phyloP scores from a whole-genome alignment of 2,888 invertebrate genomes.

The Dolichomitus sp. region DNA sequence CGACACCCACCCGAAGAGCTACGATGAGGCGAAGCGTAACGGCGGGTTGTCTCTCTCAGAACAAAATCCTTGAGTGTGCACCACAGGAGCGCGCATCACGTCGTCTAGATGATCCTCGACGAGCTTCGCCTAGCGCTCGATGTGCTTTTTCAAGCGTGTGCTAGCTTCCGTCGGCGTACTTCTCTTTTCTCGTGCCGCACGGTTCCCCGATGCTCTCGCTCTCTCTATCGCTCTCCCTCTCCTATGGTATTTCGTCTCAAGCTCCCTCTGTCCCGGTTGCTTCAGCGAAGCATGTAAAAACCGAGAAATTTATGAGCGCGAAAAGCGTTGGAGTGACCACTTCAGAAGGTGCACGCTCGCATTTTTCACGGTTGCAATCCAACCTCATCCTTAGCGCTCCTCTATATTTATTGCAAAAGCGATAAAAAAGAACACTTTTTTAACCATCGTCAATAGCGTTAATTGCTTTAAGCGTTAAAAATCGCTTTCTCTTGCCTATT shows the following conservation, averaged over 20 bases:
- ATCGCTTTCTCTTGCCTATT: not conserved
- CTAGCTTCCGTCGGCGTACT: constrained; percentile 13
- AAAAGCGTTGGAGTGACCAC: constrained; percentile 64
- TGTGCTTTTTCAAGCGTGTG: constrained; percentile 64
- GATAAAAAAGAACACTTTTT: not conserved
- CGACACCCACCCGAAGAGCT: not conserved
- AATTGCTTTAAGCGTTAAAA: not conserved
- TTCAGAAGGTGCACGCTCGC: constrained; percentile 55
- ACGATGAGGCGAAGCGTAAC: constrained; percentile 25
- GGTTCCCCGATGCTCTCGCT: constrained; percentile 24
- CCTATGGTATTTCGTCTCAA: constrained; percentile 12
- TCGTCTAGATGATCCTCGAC: constrained; percentile 51
- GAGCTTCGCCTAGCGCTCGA: constrained; percentile 55
- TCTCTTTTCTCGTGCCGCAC: constrained; percentile 18
- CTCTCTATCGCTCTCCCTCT: constrained; percentile 23
- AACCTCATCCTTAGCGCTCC: not conserved
- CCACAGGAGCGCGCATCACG: constrained; percentile 44
- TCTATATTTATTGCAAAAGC: not conserved
- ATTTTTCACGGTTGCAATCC: constrained; percentile 13
- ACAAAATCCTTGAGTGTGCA: constrained; percentile 44
- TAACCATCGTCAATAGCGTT: constrained; percentile 1
- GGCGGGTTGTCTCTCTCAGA: constrained; percentile 21
- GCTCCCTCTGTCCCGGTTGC: constrained; percentile 4
- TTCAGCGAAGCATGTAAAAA: constrained; percentile 63
- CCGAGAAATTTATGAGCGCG: constrained; percentile 64